Evolutionary conservation across 2,113 vertebrate genomes (phyloP), one percentile per base, ranked within the genome.

Genomic region (Oreocharis arfaki): DNA sequence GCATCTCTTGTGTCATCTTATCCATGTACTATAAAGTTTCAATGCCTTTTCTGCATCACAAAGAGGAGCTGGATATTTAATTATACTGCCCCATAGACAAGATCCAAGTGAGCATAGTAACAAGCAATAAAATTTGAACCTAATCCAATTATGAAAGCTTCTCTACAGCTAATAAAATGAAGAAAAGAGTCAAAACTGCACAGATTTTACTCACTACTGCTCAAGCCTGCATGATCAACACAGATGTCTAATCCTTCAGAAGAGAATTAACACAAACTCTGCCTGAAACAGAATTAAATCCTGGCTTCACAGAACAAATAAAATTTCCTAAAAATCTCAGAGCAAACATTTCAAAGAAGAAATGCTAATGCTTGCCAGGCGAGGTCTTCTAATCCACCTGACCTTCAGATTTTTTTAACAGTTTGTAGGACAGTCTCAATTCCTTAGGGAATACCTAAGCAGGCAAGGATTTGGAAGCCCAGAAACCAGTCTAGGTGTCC

Each of bases 41-140:
- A 87, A 41, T 26, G 56, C 42, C 50, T 91, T 80, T 92, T 94
- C 64, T 83, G 74, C 46, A 61, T 42, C 88, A 91, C 46, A 94
- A 92, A 95, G 71, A 60, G 57, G 46, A 93, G 71, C 20, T 74
- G 52, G 71, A 24, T 83, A 87, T 67, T 89, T 86, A 93, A 95
- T 96, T 71, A 90, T 22, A 41, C 28, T 71, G 49, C 15, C 69
- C 64, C 26, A 56, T 4, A 82, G 79, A 84, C 16, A 74, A 89
- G 67, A 88, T 49, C 35, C 88, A 84, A 13, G 2, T 42, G 37
- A 92, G 53, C 73, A 92, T 61, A 92, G 4, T 23, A 92, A 74
- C 18, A 88, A 59, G 75, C n/a, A 60, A 47, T 26, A 80, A 86
- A 88, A 74, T 65, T 70, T 77, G 60, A 93, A 55, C 44, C 19